Conservation (phyloP, 1,140 invertebrate genomes). For the Pollicipes pollicipes region DNA sequence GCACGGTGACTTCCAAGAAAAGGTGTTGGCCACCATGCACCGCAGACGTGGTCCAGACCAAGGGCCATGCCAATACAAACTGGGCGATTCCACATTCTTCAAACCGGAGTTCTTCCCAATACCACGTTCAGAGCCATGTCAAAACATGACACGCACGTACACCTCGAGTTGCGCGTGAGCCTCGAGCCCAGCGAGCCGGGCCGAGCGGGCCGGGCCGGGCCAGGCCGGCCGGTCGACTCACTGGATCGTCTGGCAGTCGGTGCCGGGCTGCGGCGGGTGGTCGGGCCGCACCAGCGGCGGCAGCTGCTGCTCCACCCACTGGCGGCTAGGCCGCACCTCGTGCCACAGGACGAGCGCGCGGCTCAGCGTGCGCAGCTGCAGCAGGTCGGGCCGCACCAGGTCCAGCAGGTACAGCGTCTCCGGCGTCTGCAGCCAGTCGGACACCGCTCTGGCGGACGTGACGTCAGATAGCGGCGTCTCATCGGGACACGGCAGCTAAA, state of each 20-base stretch:
- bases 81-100: no score
- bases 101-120: no score
- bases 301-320: slow-evolving; percentile 72
- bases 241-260: slow-evolving; percentile 89
- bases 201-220: no score
- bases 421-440: slow-evolving; percentile 80
- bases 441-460: slow-evolving; percentile 44
- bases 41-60: no score
- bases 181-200: no score
- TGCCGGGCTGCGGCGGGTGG: slow-evolving; percentile 30
- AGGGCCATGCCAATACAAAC: no score
- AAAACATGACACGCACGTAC: no score
- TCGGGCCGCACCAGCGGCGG: slow-evolving; percentile 52
- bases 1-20: no score
- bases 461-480: no score
- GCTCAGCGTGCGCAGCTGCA: slow-evolving; percentile 63
- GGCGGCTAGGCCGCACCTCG: slow-evolving; percentile 51
- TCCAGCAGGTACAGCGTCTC: slow-evolving; percentile 78
- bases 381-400: slow-evolving; percentile 80
- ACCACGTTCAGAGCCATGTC: no score
- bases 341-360: slow-evolving; percentile 73
- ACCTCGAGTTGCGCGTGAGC: no score
- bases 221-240: slow-evolving; percentile 20
- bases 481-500: not conserved
- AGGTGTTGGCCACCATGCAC: no score